These are phyloP conservation scores for Anoplius nigerrimus DNA, from an alignment of 2,888 invertebrate species.

Conservation along the genomic window DNA sequence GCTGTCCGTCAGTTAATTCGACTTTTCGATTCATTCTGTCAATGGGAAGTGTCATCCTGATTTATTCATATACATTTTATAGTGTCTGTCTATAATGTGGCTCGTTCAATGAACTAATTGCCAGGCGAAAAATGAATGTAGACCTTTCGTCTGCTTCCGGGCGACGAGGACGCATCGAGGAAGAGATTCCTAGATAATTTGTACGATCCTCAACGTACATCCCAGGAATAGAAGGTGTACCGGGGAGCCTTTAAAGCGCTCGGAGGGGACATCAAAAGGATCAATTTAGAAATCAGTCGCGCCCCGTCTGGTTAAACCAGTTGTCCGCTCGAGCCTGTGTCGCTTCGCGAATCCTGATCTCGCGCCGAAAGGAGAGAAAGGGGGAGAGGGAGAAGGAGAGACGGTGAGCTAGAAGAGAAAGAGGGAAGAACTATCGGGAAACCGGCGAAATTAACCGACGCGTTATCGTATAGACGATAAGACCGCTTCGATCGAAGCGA, in stretches of 20 bases:
- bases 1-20: too few relatives aligned
- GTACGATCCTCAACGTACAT: conserved; percentile 10
- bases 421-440: conserved; percentile 27
- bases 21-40: too few relatives aligned
- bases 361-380: not conserved
- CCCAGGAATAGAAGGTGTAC: conserved; percentile 38
- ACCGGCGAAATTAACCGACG: conserved; percentile 34
- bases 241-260: conserved; percentile 29
- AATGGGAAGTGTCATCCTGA: too few relatives aligned
- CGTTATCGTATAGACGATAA: conserved; percentile 22
- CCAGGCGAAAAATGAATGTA: too few relatives aligned
- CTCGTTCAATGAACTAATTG: too few relatives aligned
- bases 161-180: too few relatives aligned
- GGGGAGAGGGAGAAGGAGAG: not conserved
- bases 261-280: conserved; percentile 30
- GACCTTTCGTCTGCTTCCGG: too few relatives aligned
- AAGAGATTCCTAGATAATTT: conserved; percentile 9
- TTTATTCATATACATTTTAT: too few relatives aligned
- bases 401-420: not conserved
- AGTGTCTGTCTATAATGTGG: too few relatives aligned
- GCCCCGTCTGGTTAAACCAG: conserved; percentile 51
- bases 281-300: conserved; percentile 34
- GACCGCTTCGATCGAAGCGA: conserved; percentile 13
- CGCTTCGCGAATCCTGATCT: conserved; percentile 27
- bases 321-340: conserved; percentile 16